Base-by-base conservation (phyloP, 2,797 vertebrate species). In the Gallinago stenura region DNA sequence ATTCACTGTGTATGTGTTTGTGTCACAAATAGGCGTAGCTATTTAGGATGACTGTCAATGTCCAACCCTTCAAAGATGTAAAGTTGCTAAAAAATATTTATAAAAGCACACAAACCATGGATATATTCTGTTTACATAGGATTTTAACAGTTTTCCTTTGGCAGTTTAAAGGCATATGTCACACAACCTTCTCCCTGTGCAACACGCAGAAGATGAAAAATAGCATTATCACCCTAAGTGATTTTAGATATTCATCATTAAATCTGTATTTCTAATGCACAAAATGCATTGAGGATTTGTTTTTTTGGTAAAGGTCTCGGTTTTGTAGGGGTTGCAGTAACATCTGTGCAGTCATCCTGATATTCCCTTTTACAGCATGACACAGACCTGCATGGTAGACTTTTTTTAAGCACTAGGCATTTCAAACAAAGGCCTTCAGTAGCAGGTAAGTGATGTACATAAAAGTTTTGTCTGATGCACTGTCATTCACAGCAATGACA, bases 191-290 rank as follows among this genome's bases (percentile, higher is more conserved):
- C 25, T 83, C 69, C 54, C 37, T 78, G 94, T 86, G 65, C 28
- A 72, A 61, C 41, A 81, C 5, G 26, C 30, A 83, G 83, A 58
- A 79, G 57, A 96, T 93, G 90, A 95, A 93, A 87, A 91, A 88
- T 51, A 91, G 12, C 43, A 33, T 86, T 77, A 86, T 95, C 77
- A 84, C 4, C 21, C 37, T 48, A 46, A 81, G 26, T 39, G 18
- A 88, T 81, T 95, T 91, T 68, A 88, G 65, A 65, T 88, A 88
- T 88, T 88, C 50, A 72, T 94, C 65, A 88, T 76, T 80, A 78
- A 91, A 71, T 75, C 79, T 81, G 57, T 76, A 70, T 79, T 90
- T 95, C 66, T 79, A 37, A 89, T n/a, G 15, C 78, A 73, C 7
- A 86, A 30, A 90, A 90, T 79, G 50, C 24, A 79, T 70, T 79